Conservation (phyloP, 2,113 vertebrate species). For the Plectropomus leopardus region DNA sequence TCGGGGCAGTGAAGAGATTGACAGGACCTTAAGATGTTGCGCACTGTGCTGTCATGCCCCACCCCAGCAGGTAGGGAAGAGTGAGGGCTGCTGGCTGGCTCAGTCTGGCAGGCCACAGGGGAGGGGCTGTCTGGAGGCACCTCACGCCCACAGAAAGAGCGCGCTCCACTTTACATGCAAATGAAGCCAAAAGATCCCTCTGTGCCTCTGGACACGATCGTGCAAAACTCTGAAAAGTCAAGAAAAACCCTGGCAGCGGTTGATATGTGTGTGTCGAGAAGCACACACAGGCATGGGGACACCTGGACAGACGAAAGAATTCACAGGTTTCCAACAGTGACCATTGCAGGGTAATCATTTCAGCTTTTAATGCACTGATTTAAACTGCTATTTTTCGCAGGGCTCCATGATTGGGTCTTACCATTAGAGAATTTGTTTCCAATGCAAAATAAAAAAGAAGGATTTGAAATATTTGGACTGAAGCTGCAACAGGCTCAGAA, state of each 20-base stretch:
- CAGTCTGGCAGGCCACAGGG: constrained; percentile 70
- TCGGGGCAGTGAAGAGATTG: constrained; percentile 74
- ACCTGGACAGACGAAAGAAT: constrained; percentile 15
- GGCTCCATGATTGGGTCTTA: not conserved
- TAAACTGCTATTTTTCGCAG: constrained; percentile 25
- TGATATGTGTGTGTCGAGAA: constrained; percentile 34
- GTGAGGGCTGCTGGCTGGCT: constrained; percentile 76
- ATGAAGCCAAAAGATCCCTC: constrained; percentile 79
- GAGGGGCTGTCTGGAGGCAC: constrained; percentile 78
- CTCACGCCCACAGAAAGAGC: constrained; percentile 68
- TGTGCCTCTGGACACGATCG: constrained; percentile 73
- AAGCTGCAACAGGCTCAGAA: constrained; percentile 17
- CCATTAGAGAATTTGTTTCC: not conserved
- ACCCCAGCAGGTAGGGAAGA: constrained; percentile 76
- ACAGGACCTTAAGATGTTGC: constrained; percentile 81
- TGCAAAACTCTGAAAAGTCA: constrained; percentile 67
- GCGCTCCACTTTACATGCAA: constrained; percentile 84
- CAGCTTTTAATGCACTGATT: constrained; percentile 44
- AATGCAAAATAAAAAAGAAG: not conserved
- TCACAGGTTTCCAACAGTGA: constrained; percentile 6
- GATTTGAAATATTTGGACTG: constrained; percentile 20
- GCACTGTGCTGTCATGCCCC: constrained; percentile 76
- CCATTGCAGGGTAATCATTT: constrained; percentile 38
- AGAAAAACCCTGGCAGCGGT: constrained; percentile 39
- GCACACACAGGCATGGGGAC: constrained; percentile 2